Conservation (phyloP, 1,140 invertebrate species). For the Magallana ariakensis region DNA sequence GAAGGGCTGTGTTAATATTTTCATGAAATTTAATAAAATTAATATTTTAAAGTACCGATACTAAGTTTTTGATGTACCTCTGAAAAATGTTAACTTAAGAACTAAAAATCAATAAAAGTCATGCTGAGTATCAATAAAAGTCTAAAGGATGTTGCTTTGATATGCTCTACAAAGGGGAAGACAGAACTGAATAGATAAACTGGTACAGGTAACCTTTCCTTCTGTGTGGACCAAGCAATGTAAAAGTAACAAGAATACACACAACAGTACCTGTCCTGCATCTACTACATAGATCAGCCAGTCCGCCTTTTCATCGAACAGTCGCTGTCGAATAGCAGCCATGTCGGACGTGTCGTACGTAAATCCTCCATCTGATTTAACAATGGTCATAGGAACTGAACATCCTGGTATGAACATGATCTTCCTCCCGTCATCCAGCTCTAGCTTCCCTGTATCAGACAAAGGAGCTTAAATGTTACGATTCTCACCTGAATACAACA, state of each 20-base stretch:
- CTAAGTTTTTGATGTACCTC: too few relatives aligned
- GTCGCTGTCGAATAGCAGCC: conserved; percentile 92
- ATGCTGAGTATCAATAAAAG: too few relatives aligned
- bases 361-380: conserved; percentile 99
- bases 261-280: conserved; percentile 87
- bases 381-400: conserved; percentile 92
- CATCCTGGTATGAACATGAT: conserved; percentile 90
- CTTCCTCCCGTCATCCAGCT: conserved; percentile 95
- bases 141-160: too few relatives aligned
- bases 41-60: neutral
- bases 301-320: conserved; percentile 92
- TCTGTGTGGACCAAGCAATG: too few relatives aligned
- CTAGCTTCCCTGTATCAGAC: conserved; percentile 82
- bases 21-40: neutral
- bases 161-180: too few relatives aligned
- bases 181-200: too few relatives aligned
- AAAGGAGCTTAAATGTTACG: neutral
- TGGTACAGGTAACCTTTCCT: too few relatives aligned
- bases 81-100: too few relatives aligned
- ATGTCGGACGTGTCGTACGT: conserved; percentile 99
- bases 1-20: neutral
- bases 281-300: conserved; percentile 98
- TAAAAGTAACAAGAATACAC: too few relatives aligned
- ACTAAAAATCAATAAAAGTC: too few relatives aligned
- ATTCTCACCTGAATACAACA: neutral